Evolutionary conservation across 2,113 vertebrate species (phyloP), one percentile per base, ranked within the genome.

Genomic region (Circaetus cinerascens): DNA sequence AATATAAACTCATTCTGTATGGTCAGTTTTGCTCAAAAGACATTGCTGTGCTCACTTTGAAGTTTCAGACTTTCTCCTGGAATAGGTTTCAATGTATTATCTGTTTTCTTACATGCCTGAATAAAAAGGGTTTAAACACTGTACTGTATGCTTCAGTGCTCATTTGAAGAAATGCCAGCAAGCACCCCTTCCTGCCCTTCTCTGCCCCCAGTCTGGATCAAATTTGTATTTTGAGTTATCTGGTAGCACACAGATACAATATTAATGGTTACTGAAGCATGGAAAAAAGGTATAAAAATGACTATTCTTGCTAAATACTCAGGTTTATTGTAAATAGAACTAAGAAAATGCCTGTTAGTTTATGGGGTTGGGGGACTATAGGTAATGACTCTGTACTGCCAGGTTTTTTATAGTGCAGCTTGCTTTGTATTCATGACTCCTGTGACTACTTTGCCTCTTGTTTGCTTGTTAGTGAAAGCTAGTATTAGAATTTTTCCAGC

Each of bases 121-220:
- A 89, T 95, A 86, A 77, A 94, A 95, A 84, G 30, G 26, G 15
- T 63, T 91, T 85, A 89, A 92, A 78, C 21, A 89, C n/a, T 67
- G 22, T 30, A 62, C 34, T 74, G 11, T 84, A 83, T 75, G 72
- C 38, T 77, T 87, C 86, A 63, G 76, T 19, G 29, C 23, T 85
- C 43, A 66, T 90, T 91, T 95, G 81, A 93, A 91, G 64, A 89
- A 85, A 62, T 64, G 34, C 22, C 87, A 75, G 53, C 11, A 64
- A 87, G 7, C 3, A 3, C 6, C 13, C 5, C 19, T 60, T 79
- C 22, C 48, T 95, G 55, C 43, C 40, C 48, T 85, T 92, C n/a
- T 45, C 43, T 91, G 34, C 30, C 23, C 26, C 23, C 43, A 57
- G 19, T 26, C 29, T 30, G 56, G 40, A 85, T 82, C 43, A 81